Base-by-base conservation (phyloP, 2,797 vertebrate species). In the Coccyzus lansbergi region DNA sequence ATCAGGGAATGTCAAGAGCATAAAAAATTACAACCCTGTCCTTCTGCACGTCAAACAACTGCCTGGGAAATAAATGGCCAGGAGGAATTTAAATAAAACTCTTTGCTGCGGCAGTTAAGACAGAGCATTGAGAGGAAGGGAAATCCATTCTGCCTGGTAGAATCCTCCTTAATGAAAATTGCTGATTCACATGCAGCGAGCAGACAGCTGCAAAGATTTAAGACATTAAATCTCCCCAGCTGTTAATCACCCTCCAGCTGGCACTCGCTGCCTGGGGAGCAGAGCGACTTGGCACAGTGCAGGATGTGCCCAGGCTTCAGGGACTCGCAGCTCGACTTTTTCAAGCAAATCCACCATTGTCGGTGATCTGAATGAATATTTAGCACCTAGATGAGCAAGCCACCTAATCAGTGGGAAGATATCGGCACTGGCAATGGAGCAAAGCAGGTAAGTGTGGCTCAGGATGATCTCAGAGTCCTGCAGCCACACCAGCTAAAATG, bases 71-170 rank as follows among this genome's bases (percentile, higher is more conserved):
- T 46, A 46, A 70, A 68, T 20, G 84, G 48, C 90, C 38, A 12
- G 44, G 79, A 83, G 60, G 56, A 76, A 77, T 83, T 86, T 20
- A 26, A 94, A 77, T 28, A 28, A 80, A 94, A 31, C 17, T 56
- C 63, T 51, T 75, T n/a, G 6, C 7, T 13, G 78, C 68, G 59
- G 77, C 70, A 59, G 62, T 55, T 71, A 24, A 62, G 74, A 15
- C n/a, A 33, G 33, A 67, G 48, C 2, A 40, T 2, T 51, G 71
- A 82, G 42, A 65, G 22, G 55, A 59, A 88, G 55, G 71, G 70
- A 49, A 72, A 72, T 52, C 79, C 48, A 53, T 63, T 71, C 86
- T 20, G 52, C 12, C 48, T 26, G 26, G 49, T 59, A 74, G 67
- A 90, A 79, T 34, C 44, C 44, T 83, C 51, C 33, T 34, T 34